Evolutionary conservation across 2,113 vertebrate species (phyloP).

Genomic region (Camelus dromedarius): DNA sequence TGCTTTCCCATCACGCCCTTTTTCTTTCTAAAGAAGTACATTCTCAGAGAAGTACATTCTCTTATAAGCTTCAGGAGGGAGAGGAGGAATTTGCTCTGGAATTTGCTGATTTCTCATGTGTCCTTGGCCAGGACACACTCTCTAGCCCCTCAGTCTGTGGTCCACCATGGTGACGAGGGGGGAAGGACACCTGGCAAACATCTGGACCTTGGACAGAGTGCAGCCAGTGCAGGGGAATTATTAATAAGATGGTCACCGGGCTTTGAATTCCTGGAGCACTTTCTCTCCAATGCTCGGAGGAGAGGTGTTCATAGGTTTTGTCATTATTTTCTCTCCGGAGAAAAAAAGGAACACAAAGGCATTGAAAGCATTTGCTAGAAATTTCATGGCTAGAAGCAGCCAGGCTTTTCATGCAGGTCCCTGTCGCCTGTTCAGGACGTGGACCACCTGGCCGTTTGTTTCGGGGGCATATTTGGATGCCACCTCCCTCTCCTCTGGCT

Average conservation of each 20-base stretch:
- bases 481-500: too few species aligned
- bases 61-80: neutral
- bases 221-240: neutral
- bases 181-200: too few species aligned
- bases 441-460: neutral
- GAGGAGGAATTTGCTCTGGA: neutral
- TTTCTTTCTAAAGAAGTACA: neutral
- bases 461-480: too few species aligned
- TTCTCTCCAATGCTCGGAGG: neutral
- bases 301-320: neutral
- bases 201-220: neutral
- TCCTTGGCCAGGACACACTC: neutral
- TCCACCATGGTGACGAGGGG: neutral
- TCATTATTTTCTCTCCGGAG: neutral
- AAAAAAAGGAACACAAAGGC: neutral
- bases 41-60: neutral
- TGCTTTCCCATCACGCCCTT: fast-evolving
- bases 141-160: fast-evolving
- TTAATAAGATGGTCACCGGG: neutral
- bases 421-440: fast-evolving
- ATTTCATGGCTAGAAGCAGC: neutral
- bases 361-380: neutral
- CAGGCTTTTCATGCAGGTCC: neutral
- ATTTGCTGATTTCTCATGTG: neutral
- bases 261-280: neutral